A percentile compares a stretch with the other conserved stretches of the same genome.
Conservation (phyloP, 2,888 invertebrate species). For the Drosophila atripex region DNA sequence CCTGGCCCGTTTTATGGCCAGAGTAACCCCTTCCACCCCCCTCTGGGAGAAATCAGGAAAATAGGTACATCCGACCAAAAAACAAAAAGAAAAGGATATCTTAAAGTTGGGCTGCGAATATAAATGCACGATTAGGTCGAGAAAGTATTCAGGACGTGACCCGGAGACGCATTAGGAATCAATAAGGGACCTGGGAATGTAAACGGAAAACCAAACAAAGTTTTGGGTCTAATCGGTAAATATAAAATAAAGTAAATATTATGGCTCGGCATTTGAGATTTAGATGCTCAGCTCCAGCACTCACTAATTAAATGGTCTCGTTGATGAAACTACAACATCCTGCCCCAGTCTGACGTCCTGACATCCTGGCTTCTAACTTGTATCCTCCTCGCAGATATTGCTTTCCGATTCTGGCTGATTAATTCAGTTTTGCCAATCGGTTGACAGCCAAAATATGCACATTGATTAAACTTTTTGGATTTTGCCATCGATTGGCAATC, state of each 20-base stretch:
- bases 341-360: too few relatives aligned
- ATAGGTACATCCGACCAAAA: slow-evolving; percentile 16
- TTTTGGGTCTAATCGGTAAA: slow-evolving; percentile 5
- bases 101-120: slow-evolving; percentile 37
- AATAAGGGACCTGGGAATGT: not conserved
- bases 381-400: slow-evolving; percentile 6
- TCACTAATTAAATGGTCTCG: slow-evolving; percentile 13
- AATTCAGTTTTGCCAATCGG: slow-evolving; percentile 37
- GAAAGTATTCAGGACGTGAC: slow-evolving; percentile 19
- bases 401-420: slow-evolving; percentile 27
- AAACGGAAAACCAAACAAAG: not conserved
- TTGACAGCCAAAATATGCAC: slow-evolving; percentile 37
- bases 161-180: slow-evolving; percentile 2
- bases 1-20: slow-evolving; percentile 47
- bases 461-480: slow-evolving; percentile 47
- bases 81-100: slow-evolving; percentile 18
- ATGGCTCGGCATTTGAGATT: not conserved
- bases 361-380: slow-evolving; percentile 12
- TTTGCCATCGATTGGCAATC: slow-evolving; percentile 44
- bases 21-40: not conserved
- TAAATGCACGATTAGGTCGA: slow-evolving; percentile 32
- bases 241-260: slow-evolving; percentile 3
- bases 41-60: slow-evolving; percentile 11
- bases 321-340: not conserved
- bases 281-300: not conserved